Evolutionary conservation across 2,113 vertebrate species (phyloP).

Genomic region (Phaethornis superciliosus): DNA sequence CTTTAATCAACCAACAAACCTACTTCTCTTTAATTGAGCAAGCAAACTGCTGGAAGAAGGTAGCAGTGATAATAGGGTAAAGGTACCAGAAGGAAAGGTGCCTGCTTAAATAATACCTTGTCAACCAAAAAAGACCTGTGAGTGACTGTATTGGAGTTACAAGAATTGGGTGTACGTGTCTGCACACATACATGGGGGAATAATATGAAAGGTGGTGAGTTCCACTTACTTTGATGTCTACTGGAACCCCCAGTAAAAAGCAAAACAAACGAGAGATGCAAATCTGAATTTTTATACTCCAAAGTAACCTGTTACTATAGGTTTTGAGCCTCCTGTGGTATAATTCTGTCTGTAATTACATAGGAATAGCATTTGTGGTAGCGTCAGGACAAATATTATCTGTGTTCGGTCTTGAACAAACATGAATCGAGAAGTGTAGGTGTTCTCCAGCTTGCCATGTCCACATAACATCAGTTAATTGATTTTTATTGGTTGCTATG

Average conservation of each 20-base stretch:
- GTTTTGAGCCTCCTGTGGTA: slow-evolving; percentile 42
- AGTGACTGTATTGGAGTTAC: not conserved
- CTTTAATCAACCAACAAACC: not conserved
- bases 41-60: not conserved
- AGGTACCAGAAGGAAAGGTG: slow-evolving; percentile 35
- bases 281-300: slow-evolving; percentile 43
- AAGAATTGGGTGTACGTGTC: slow-evolving; percentile 27
- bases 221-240: slow-evolving; percentile 56
- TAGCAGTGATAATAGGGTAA: slow-evolving; percentile 1
- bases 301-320: not conserved
- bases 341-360: slow-evolving; percentile 55
- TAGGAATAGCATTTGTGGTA: slow-evolving; percentile 49
- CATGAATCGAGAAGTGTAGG: slow-evolving; percentile 22
- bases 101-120: slow-evolving; percentile 21
- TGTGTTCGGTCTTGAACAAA: slow-evolving; percentile 54
- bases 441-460: not conserved
- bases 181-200: slow-evolving; percentile 29
- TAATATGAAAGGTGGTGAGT: not conserved
- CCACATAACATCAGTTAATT: not conserved
- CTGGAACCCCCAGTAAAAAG: slow-evolving; percentile 33
- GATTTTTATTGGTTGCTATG: not conserved
- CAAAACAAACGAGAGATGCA: slow-evolving; percentile 39
- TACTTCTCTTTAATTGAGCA: not conserved
- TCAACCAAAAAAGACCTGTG: not conserved
- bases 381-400: slow-evolving; percentile 49